These are phyloP conservation scores for Quadriops clusia DNA, from an alignment of 2,888 invertebrate genomes.

Conservation along the genomic window DNA sequence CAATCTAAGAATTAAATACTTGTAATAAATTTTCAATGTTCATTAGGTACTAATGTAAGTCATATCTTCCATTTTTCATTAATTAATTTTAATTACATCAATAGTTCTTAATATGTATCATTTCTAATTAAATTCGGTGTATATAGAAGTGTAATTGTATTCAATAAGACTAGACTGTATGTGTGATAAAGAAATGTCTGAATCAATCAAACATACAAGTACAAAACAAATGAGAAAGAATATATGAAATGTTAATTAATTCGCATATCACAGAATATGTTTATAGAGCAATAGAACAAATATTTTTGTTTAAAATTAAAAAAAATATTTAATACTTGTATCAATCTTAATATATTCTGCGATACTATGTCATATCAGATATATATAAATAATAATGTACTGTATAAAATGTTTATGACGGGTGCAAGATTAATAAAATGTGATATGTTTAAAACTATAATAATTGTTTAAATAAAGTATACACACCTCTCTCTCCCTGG, in stretches of 20 bases:
- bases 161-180: slow-evolving; percentile 22
- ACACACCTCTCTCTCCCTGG: too few relatives aligned
- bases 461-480: too few relatives aligned
- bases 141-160: too few relatives aligned
- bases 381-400: slow-evolving; percentile 12
- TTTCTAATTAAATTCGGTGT: slow-evolving; percentile 26
- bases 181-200: slow-evolving; percentile 16
- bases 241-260: slow-evolving; percentile 2
- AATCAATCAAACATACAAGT: slow-evolving; percentile 12
- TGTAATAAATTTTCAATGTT: slow-evolving; percentile 5
- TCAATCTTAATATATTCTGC: slow-evolving; percentile 11
- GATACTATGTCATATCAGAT: slow-evolving; percentile 13
- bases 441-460: slow-evolving; percentile 31
- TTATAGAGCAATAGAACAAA: not conserved
- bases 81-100: slow-evolving; percentile 8
- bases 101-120: slow-evolving; percentile 14
- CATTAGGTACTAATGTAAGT: slow-evolving; percentile 4
- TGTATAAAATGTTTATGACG: slow-evolving; percentile 14
- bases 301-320: not conserved
- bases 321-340: slow-evolving; percentile 5
- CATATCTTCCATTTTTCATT: slow-evolving; percentile 8
- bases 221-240: slow-evolving; percentile 9
- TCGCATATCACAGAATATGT: not conserved
- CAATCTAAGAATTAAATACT: slow-evolving; percentile 22
- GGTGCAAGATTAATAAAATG: slow-evolving; percentile 25